Base-by-base conservation (phyloP, 2,113 vertebrate species). In the Megaleporinus macrocephalus region DNA sequence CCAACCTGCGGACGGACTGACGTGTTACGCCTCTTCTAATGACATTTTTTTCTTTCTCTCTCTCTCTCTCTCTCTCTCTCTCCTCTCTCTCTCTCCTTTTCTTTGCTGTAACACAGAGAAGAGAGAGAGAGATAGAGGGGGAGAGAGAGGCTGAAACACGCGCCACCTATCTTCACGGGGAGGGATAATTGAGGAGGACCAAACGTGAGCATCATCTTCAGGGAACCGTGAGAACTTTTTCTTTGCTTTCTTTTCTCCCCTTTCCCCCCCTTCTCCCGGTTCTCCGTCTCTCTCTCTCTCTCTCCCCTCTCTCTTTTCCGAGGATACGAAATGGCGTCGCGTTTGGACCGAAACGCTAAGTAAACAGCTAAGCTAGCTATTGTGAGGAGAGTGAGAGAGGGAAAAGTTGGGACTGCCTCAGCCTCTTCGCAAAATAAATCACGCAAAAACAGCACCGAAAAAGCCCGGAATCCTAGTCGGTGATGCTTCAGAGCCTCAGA, bases 131-230 rank as follows among this genome's bases (percentile, higher is more conserved):
- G 26, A 29, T 33, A 76, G 77, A 49, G 41, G 30, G 76, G 55
- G 65, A 92, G 93, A 96, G 95, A 96, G 96, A 96, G 96, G 95
- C 96, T 96, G 96, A 94, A 95, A 97, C 97, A 97, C 97, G 96
- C 97, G 97, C 97, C 97, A 99, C 97, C 97, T 98, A 98, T 98
- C 97, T 98, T 97, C 97, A 96, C 97, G 96, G 96, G 95, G 95
- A 97, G 97, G 97, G 97, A 99, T 99, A 98, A 98, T 98, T 97
- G 97, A 96, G 95, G 94, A 95, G 95, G 93, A 94, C 95, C 96
- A 95, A 98, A 97, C 97, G 97, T 68, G 97, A 98, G 96, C 96
- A 99, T 98, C 96, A 99, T 98, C 97, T 97, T 97, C 90, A 94
- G 96, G 95, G 94, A 95, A 96, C 97, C 95, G 95, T 96, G 94